Conservation (phyloP, 1,140 invertebrate species). For the Pogonognathellus flavescens region DNA sequence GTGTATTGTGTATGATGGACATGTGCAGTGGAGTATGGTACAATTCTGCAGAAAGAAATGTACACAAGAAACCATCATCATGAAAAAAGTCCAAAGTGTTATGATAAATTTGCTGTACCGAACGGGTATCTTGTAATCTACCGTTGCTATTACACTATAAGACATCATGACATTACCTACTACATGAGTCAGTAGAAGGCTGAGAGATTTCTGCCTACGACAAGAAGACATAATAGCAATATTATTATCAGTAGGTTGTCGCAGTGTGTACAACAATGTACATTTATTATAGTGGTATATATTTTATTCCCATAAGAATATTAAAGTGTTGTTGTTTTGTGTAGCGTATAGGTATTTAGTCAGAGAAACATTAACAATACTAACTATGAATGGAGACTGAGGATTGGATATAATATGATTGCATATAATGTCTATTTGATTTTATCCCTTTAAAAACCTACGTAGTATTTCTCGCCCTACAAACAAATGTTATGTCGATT, state of each 20-base stretch:
- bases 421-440: conserved; percentile 1
- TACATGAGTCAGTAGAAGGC: too few species aligned
- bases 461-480: conserved; percentile 43
- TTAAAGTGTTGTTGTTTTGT: background rate
- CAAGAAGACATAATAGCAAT: too few species aligned
- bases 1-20: background rate
- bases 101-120: conserved; percentile 35
- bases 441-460: conserved; percentile 42
- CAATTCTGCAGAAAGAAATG: background rate
- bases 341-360: background rate
- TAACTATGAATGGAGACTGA: too few species aligned
- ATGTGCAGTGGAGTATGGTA: background rate
- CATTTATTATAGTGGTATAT: too few species aligned
- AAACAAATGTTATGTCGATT: conserved; percentile 47
- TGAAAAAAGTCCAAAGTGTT: background rate
- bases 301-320: background rate
- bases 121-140: conserved; percentile 44
- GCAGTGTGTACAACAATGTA: too few species aligned
- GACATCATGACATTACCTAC: background rate
- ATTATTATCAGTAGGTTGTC: too few species aligned
- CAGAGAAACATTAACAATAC: background rate
- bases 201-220: too few species aligned
- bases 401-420: background rate
- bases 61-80: background rate
- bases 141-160: background rate